Conservation (phyloP, 2,113 vertebrate species). For the Lathamus discolor region DNA sequence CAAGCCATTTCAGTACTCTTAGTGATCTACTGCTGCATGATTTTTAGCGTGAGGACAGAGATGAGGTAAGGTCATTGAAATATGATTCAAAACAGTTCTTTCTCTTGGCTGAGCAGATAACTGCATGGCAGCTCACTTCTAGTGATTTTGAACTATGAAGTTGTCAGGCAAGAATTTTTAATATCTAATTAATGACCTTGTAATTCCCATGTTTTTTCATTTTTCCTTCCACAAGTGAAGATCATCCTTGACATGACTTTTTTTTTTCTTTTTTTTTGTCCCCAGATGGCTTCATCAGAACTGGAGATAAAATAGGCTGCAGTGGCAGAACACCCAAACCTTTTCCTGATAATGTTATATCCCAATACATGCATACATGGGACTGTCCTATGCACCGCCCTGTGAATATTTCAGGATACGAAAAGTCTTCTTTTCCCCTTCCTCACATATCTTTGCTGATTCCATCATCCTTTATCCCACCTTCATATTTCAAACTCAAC, state of each 20-base stretch:
- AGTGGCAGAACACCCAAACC: background rate
- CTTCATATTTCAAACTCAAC: background rate
- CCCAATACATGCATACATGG: background rate
- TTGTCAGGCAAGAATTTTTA: background rate
- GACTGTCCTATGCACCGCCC: background rate
- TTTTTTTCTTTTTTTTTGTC: background rate
- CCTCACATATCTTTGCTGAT: background rate
- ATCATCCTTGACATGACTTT: background rate
- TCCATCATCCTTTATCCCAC: background rate
- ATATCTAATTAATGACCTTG: background rate
- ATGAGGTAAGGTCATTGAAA: background rate
- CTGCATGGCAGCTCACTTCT: background rate
- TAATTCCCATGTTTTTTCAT: background rate
- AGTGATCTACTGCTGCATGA: background rate
- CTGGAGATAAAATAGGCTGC: background rate
- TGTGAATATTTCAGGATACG: background rate
- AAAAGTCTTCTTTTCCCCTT: background rate
- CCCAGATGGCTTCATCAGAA: background rate
- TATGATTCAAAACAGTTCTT: background rate
- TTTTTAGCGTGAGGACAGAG: background rate
- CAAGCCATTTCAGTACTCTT: background rate
- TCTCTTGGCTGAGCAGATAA: background rate
- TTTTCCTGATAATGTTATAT: background rate
- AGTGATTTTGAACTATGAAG: background rate
- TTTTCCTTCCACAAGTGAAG: background rate